These are phyloP conservation scores for Epizoanthus scotinus DNA, from an alignment of 92 coral and sea anemone genomes.

Conservation along the genomic window DNA sequence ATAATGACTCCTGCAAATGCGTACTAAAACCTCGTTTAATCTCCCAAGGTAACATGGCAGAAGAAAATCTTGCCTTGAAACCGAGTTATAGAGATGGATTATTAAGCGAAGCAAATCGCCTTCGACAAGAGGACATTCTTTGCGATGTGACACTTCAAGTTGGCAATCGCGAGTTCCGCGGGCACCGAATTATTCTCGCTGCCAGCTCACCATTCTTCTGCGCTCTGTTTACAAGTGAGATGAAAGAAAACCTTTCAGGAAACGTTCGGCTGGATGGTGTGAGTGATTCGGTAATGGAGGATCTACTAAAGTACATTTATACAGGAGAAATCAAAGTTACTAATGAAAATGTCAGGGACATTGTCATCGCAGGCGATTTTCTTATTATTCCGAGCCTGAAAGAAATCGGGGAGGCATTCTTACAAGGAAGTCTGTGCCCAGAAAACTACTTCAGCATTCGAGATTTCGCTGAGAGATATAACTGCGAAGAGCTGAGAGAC, in stretches of 20 bases:
- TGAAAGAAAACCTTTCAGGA: slow-evolving; percentile 48
- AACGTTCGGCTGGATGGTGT: slow-evolving; percentile 49
- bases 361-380: slow-evolving; percentile 65
- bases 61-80: background rate
- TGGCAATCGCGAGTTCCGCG: slow-evolving; percentile 55
- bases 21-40: background rate
- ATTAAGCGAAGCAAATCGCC: slow-evolving; percentile 29
- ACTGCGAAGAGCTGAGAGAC: slow-evolving; percentile 50
- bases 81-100: slow-evolving; percentile 27
- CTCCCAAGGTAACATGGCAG: slow-evolving; percentile 6
- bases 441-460: slow-evolving; percentile 57
- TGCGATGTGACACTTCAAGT: slow-evolving; percentile 75
- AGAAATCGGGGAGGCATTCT: slow-evolving; percentile 44
- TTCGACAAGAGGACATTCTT: slow-evolving; percentile 36
- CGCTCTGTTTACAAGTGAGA: slow-evolving; percentile 63
- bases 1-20: too few species aligned
- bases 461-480: slow-evolving; percentile 53
- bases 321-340: slow-evolving; percentile 64
- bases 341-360: slow-evolving; percentile 60
- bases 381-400: slow-evolving; percentile 62
- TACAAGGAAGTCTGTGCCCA: slow-evolving; percentile 44
- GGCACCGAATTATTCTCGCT: slow-evolving; percentile 69
- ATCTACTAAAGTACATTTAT: slow-evolving; percentile 61
- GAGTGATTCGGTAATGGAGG: slow-evolving; percentile 49
- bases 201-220: slow-evolving; percentile 74